phyloP scores from a whole-genome alignment of 2,888 invertebrate species.

The Ochlodes sylvanus region DNA sequence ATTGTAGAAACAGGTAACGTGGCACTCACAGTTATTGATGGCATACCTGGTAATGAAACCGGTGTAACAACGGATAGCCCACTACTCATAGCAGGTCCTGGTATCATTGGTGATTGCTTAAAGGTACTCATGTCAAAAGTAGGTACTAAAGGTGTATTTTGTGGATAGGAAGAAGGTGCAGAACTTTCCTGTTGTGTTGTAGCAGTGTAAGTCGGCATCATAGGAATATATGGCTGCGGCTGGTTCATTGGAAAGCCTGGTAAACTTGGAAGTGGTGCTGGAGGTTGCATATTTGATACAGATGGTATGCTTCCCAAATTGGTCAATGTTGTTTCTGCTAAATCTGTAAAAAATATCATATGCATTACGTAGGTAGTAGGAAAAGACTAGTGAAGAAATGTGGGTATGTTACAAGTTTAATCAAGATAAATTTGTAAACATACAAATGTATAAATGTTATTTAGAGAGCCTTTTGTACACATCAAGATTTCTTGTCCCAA shows the following conservation, averaged over 20 bases:
- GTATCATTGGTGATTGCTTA: constrained; percentile 59
- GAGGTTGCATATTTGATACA: constrained; percentile 79
- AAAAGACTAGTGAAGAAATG: too few species aligned
- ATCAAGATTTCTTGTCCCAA: too few species aligned
- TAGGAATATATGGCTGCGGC: constrained; percentile 82
- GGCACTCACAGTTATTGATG: constrained; percentile 91
- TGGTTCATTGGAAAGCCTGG: constrained; percentile 83
- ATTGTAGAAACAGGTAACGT: constrained; percentile 87
- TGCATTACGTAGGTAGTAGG: background rate
- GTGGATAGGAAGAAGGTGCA: constrained; percentile 48
- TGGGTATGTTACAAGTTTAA: too few species aligned
- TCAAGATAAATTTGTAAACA: too few species aligned
- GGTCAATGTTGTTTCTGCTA: constrained; percentile 78
- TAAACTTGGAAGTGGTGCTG: constrained; percentile 79
- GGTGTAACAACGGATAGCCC: constrained; percentile 87
- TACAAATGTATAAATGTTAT: too few species aligned
- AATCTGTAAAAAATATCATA: constrained; percentile 62
- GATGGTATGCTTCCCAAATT: constrained; percentile 81
- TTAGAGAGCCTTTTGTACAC: too few species aligned
- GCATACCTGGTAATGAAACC: constrained; percentile 90
- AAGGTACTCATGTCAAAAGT: constrained; percentile 78
- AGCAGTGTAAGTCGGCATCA: constrained; percentile 73
- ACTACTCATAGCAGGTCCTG: constrained; percentile 64
- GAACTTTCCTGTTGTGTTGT: constrained; percentile 55
- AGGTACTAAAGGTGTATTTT: constrained; percentile 63